Percentiles rank a stretch among this genome's conserved stretches.
Conservation (phyloP, 2,113 vertebrate species). For the Morone chrysops region DNA sequence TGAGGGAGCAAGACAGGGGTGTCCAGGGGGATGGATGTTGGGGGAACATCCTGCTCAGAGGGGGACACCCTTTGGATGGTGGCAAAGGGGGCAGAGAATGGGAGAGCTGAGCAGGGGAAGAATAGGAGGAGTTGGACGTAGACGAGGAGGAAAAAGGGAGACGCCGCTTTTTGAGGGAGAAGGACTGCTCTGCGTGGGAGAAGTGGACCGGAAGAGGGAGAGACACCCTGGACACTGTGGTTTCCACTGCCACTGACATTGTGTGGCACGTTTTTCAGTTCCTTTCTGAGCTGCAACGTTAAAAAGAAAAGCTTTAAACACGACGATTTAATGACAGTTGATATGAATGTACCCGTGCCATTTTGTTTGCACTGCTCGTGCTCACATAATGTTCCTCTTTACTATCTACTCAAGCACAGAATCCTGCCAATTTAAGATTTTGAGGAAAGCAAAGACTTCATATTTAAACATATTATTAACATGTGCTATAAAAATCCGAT, state of each 20-base stretch:
- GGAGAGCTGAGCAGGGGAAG: conserved; percentile 75
- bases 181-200: conserved; percentile 87
- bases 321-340: not conserved
- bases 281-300: conserved; percentile 48
- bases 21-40: conserved; percentile 82
- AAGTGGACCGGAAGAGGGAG: conserved; percentile 89
- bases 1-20: conserved; percentile 84
- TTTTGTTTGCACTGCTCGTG: not conserved
- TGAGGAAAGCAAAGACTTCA: not conserved
- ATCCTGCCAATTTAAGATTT: not conserved
- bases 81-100: conserved; percentile 83
- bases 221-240: conserved; percentile 76
- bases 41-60: conserved; percentile 87
- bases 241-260: conserved; percentile 86
- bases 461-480: not conserved
- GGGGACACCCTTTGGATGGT: conserved; percentile 85
- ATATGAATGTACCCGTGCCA: not conserved
- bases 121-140: conserved; percentile 71
- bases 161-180: conserved; percentile 88
- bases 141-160: conserved; percentile 81
- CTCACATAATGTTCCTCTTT: not conserved
- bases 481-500: not conserved
- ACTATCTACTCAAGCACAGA: not conserved
- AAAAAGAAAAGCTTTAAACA: conserved; percentile 2
- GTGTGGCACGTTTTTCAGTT: conserved; percentile 29